A percentile compares a stretch with the other conserved stretches of the same genome.
phyloP scores from a whole-genome alignment of 2,888 invertebrate genomes.

The Helleia helle region DNA sequence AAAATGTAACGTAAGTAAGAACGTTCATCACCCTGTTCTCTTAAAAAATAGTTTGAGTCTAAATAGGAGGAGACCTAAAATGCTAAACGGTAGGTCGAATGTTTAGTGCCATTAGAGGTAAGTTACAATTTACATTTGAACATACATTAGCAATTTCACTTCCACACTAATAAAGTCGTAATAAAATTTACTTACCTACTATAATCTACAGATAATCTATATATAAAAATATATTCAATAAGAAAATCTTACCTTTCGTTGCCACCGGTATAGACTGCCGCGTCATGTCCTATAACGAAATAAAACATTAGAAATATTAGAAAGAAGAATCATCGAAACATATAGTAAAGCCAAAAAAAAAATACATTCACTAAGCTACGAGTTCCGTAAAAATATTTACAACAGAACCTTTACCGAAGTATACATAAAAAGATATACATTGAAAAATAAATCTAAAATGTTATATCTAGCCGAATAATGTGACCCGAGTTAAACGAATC shows the following conservation, averaged over 20 bases:
- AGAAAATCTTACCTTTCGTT: slow-evolving; percentile 63
- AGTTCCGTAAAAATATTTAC: slow-evolving; percentile 15
- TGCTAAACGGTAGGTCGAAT: too few species aligned
- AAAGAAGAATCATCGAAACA: slow-evolving; percentile 13
- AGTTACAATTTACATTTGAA: too few species aligned
- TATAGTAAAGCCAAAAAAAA: slow-evolving; percentile 8
- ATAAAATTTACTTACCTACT: too few species aligned
- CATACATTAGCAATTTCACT: neutral
- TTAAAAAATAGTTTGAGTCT: too few species aligned
- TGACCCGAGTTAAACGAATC: neutral
- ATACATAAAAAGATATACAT: slow-evolving; percentile 9
- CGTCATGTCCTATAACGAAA: slow-evolving; percentile 69
- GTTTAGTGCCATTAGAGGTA: too few species aligned
- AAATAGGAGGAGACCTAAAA: too few species aligned
- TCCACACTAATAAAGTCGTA: neutral
- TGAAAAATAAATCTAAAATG: neutral
- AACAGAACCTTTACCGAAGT: slow-evolving; percentile 8
- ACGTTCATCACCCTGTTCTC: too few species aligned
- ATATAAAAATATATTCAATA: neutral
- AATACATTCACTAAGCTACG: slow-evolving; percentile 10
- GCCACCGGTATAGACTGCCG: slow-evolving; percentile 71
- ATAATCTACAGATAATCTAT: neutral
- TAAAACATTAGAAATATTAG: slow-evolving; percentile 27
- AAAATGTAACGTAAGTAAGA: too few species aligned
- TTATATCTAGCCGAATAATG: neutral